Base-by-base conservation (phyloP, 64 coral and sea anemone genomes). In the Pocillopora verrucosa region DNA sequence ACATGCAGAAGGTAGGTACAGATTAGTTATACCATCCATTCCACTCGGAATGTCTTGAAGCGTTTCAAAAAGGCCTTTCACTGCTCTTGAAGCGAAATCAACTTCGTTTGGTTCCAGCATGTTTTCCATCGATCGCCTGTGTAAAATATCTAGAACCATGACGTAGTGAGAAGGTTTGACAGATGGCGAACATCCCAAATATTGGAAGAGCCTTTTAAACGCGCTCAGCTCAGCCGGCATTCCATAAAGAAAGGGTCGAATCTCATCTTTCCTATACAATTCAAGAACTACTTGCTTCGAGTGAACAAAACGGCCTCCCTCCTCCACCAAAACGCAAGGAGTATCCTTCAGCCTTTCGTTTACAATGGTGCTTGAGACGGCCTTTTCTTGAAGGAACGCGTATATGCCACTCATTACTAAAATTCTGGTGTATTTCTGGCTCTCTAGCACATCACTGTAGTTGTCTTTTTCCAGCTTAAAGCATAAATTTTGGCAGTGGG, bases 241-340 rank as follows among this genome's bases (percentile, higher is more conserved):
- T 36, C 78, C 87, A 56, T 94, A 94, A 65, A 94, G 92, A 79
- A 89, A 90, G 0, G 92, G 88, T 30, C 74, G 58, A 63, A 94
- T 86, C 81, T 90, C 87, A 60, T 41, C 25, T 16, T 74, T 30
- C 34, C 62, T 59, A 1, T 60, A 19, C 26, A 86, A 86, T 26
- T 89, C 73, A 12, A 90, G 70, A 15, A 94, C 92, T 1, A 86
- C 87, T 78, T 94, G 92, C 69, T 79, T 64, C 12, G 80, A 37
- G 35, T 90, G 84, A 72, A 94, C 80, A 56, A 90, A 78, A 22
- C 92, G 92, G 57, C 60, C 89, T 3, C 92, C 92, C 57, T 87
- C 63, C 75, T 93, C 86, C 51, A 93, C 86, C 6, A 93, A 26
- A 58, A 93, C 58, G 59, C 91, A 93, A n/a, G 86, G 86, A 0